A percentile compares a stretch with the other conserved stretches of the same genome.
These are phyloP conservation scores for Adrianichthys oophorus DNA, from an alignment of 2,797 vertebrate genomes.

Conservation along the genomic window DNA sequence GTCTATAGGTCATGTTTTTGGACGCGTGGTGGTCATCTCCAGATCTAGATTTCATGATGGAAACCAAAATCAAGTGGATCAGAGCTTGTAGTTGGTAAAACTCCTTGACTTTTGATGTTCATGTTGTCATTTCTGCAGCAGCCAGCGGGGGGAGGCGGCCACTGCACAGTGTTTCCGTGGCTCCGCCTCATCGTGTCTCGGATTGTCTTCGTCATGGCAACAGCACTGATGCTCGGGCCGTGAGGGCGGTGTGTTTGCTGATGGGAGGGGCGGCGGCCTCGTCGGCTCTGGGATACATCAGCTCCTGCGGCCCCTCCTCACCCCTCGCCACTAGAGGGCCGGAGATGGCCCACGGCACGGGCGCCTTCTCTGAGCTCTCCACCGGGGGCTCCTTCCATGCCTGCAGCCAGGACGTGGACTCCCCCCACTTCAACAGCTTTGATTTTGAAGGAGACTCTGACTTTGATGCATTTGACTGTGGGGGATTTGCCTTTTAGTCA, in stretches of 20 bases:
- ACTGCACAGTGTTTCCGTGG: conserved; percentile 48
- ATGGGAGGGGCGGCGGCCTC: conserved; percentile 84
- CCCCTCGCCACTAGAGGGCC: conserved; percentile 48
- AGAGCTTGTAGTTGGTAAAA: too few relatives aligned
- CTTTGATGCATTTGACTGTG: conserved; percentile 84
- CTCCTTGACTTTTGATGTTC: neutral
- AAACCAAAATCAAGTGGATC: too few relatives aligned
- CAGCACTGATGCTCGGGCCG: conserved; percentile 78
- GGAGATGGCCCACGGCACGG: conserved; percentile 44
- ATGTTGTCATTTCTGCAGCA: conserved; percentile 13
- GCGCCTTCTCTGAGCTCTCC: conserved; percentile 68
- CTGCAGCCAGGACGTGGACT: conserved; percentile 76
- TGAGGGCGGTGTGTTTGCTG: conserved; percentile 81
- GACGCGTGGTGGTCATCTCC: too few relatives aligned
- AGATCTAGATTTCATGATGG: too few relatives aligned
- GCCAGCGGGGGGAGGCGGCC: conserved; percentile 49
- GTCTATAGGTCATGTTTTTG: too few relatives aligned
- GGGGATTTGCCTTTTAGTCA: conserved; percentile 81
- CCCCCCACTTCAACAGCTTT: conserved; percentile 79
- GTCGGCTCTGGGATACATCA: conserved; percentile 82
- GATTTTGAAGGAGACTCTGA: conserved; percentile 84
- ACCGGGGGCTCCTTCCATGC: conserved; percentile 65
- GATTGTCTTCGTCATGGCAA: conserved; percentile 84
- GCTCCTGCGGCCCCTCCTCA: conserved; percentile 70
- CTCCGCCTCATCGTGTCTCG: conserved; percentile 67